Base-by-base conservation (phyloP, 1,140 invertebrate species). In the Lycorma delicatula region DNA sequence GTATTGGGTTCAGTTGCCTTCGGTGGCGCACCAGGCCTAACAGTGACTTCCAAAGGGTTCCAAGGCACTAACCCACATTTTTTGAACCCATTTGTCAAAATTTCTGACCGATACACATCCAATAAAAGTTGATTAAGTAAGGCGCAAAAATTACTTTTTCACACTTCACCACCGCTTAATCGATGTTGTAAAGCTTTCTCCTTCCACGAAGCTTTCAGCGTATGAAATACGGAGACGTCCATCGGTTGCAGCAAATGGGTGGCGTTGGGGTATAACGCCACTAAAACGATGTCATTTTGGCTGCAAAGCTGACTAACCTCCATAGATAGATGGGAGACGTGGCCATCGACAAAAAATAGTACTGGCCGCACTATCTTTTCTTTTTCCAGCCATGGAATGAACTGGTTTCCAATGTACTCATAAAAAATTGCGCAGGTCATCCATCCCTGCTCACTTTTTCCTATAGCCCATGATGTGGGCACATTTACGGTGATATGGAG, bases 301-400 rank as follows among this genome's bases (percentile, higher is more conserved):
- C 27, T 48, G 54, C 74, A 76, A 60, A 74, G 71, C 16, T 70
- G 59, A 25, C 63, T 69, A 23, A 71, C 11, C 18, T 67, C 20
- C 7, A 72, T 54, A 6, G 68, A 68, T 27, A 71, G 22, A 55
- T 75, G 70, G 22, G 67, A 69, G 28, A 49, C 56, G 55, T 74
- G 72, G 6, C 71, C 71, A 66, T 75, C 73, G 6, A 74, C 44
- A 68, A 72, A 75, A 16, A 75, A 64, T 22, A 69, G 60, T 16
- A 73, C 64, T 25, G 71, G 69, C 25, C 47, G 53, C 61, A 54
- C 46, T 18, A 73, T 68, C 47, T 66, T 64, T 18, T 71, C 60
- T 63, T 70, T 12, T 54, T 38, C 62, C 16, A 68, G 55, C 44
- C 50, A 65, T 46, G 61, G 60, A 60, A 67, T 58, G 23, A 72